Percentiles rank a stretch among this genome's conserved stretches.
These are phyloP conservation scores for Sciurus vulgaris DNA, from an alignment of 2,797 vertebrate species.

Conservation along the genomic window DNA sequence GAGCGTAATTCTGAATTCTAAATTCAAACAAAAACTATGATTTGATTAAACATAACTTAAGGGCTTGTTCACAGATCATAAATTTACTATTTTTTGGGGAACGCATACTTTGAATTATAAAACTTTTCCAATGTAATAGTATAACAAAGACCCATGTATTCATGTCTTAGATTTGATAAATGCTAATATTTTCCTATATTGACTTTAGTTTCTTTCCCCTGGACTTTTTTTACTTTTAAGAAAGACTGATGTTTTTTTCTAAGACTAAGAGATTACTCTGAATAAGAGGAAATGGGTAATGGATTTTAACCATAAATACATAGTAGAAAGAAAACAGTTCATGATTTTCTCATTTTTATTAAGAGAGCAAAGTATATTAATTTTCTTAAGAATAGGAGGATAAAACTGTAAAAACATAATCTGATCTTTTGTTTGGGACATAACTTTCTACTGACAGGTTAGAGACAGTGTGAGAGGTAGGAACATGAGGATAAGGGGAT, in stretches of 20 bases:
- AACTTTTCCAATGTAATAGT: conserved; percentile 39
- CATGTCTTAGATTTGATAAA: conserved; percentile 39
- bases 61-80: conserved; percentile 18
- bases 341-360: conserved; percentile 54
- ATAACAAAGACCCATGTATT: neutral
- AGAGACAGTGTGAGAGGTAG: too few species aligned
- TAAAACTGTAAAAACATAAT: conserved; percentile 49
- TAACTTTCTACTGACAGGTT: neutral
- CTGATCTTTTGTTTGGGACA: neutral
- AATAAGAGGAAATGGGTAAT: neutral
- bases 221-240: neutral
- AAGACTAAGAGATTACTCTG: conserved; percentile 30
- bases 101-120: conserved; percentile 41
- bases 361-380: neutral
- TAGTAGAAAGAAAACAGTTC: conserved; percentile 29
- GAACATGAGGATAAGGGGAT: too few species aligned
- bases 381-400: neutral
- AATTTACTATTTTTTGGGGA: conserved; percentile 39
- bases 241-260: conserved; percentile 51
- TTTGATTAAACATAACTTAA: conserved; percentile 26
- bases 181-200: conserved; percentile 34
- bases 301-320: conserved; percentile 34
- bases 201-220: neutral
- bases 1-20: neutral
- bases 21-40: conserved; percentile 17